Conservation (phyloP, 2,797 vertebrate species). For the Ceryle rudis region DNA sequence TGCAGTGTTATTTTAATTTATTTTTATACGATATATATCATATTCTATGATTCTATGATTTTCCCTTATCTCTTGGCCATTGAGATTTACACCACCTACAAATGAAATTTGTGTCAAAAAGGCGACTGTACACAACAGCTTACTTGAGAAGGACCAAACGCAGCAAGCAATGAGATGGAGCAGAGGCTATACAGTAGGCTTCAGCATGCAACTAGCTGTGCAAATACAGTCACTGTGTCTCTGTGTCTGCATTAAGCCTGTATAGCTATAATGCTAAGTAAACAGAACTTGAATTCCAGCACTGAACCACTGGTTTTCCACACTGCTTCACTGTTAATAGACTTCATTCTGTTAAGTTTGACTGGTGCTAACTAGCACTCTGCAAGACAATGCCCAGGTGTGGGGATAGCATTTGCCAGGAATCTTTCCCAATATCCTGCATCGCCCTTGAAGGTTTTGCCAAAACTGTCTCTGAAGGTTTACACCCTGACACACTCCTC, state of each 20-base stretch:
- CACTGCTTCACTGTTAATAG: neutral
- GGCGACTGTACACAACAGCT: neutral
- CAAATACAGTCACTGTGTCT: neutral
- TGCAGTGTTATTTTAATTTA: neutral
- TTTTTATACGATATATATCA: too few relatives aligned
- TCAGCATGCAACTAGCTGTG: rapidly evolving
- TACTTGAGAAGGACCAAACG: neutral
- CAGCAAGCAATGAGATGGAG: neutral
- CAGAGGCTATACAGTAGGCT: neutral
- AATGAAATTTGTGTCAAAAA: neutral
- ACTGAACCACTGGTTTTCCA: neutral
- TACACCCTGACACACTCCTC: neutral
- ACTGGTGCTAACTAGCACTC: neutral
- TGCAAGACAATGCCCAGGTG: neutral
- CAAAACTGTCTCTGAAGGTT: neutral
- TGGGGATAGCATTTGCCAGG: neutral
- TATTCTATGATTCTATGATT: neutral
- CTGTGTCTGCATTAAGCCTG: neutral
- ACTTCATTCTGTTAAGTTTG: neutral
- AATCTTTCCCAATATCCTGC: neutral
- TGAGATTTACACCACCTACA: neutral
- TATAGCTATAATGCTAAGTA: neutral
- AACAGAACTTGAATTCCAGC: neutral
- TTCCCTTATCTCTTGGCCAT: neutral
- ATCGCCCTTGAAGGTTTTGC: neutral